These are phyloP conservation scores for Nothoprocta perdicaria DNA, from an alignment of 2,113 vertebrate species.

Conservation along the genomic window DNA sequence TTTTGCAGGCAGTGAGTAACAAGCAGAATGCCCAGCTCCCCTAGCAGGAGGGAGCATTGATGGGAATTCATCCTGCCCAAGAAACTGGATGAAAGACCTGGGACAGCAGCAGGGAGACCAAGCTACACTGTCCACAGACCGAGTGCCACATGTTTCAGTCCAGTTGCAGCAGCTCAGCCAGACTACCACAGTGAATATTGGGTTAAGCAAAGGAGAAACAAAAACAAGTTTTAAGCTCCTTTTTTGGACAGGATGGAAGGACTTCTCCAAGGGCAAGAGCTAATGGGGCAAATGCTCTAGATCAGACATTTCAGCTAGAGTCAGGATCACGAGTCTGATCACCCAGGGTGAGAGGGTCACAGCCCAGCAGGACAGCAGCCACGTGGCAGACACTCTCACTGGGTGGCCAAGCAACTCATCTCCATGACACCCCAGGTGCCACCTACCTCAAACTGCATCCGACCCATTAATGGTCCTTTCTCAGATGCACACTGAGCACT, in stretches of 20 bases:
- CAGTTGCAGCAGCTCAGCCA: background rate
- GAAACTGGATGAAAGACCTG: background rate
- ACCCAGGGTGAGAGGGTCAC: background rate
- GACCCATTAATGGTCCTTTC: conserved; percentile 42
- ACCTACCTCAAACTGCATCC: conserved; percentile 56
- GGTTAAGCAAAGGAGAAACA: background rate
- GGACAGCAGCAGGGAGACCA: background rate
- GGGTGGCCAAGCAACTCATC: conserved; percentile 1
- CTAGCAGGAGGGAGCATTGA: background rate
- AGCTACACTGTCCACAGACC: background rate
- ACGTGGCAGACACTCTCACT: background rate
- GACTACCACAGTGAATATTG: background rate
- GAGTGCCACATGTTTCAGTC: background rate
- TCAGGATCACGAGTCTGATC: background rate
- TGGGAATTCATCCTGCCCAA: background rate
- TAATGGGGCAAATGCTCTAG: accelerated
- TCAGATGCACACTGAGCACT: conserved; percentile 54
- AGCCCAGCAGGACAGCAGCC: background rate
- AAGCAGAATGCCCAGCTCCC: background rate
- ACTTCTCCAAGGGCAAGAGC: background rate
- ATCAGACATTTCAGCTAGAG: background rate
- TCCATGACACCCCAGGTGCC: conserved; percentile 57
- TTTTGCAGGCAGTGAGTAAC: background rate
- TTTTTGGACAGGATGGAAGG: background rate
- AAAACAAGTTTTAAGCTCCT: background rate